phyloP scores from a whole-genome alignment of 2,888 invertebrate genomes.

The Drosophila villosipedis region DNA sequence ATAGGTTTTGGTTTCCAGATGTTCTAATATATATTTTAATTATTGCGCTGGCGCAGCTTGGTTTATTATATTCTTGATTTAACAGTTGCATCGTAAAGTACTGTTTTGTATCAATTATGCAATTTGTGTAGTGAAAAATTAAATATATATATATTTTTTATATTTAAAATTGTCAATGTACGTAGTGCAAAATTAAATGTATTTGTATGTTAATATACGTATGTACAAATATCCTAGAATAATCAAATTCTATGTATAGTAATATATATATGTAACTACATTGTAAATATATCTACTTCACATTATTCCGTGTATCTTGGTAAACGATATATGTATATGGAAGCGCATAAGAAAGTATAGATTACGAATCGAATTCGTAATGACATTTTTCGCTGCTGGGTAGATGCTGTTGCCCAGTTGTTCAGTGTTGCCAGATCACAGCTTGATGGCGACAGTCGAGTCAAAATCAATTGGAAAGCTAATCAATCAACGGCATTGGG shows the following conservation, averaged over 20 bases:
- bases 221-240: too few species aligned
- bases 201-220: too few species aligned
- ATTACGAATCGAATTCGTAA: not conserved
- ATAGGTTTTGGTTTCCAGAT: not conserved
- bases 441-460: conserved; percentile 3
- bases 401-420: conserved; percentile 21
- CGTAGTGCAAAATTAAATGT: not conserved
- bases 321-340: too few species aligned
- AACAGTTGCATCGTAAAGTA: not conserved
- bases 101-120: not conserved
- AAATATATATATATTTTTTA: not conserved
- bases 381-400: not conserved
- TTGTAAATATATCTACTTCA: not conserved
- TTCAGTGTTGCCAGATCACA: not conserved
- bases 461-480: conserved; percentile 50
- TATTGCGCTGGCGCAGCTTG: not conserved
- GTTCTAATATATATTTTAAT: not conserved
- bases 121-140: not conserved
- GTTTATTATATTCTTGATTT: not conserved
- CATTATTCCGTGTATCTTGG: not conserved
- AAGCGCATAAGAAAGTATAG: not conserved
- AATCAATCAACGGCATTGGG: conserved; percentile 68
- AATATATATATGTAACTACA: too few species aligned
- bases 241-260: too few species aligned
- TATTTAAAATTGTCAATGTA: not conserved